Base-by-base conservation (phyloP, 2,797 vertebrate species). In the Notolabrus celidotus region DNA sequence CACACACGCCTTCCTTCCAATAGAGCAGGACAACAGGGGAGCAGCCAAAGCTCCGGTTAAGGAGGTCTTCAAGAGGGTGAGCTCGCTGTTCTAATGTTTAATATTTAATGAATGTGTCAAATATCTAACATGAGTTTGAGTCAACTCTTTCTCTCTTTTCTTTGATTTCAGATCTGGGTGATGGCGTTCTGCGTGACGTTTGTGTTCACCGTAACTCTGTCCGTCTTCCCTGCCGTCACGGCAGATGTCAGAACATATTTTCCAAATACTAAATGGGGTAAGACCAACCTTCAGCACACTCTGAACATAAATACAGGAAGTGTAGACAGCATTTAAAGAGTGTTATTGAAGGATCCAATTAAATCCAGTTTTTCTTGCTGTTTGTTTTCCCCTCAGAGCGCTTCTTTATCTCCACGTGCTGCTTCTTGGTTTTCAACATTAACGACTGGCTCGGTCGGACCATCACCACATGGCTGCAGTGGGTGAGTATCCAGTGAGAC, bases 391-490 rank as follows among this genome's bases (percentile, higher is more conserved):
- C 47, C 6, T 62, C 79, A 97, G 96, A 90, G 5, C 68, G 55
- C 3, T 96, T 93, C 90, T 97, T 97, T 51, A 95, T 92, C 68
- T 91, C 95, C 0, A 93, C 97, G 7, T 95, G 94, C 86, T 97
- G 96, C 70, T 97, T 97, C 76, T 85, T 97, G 41, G 63, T 88
- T n/a, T 97, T 97, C 91, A 97, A 97, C 33, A 0, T 96, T 53
- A 86, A 88, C 84, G 96, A 97, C 85, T 97, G 94, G 93, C 0
- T 94, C 0, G 96, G 96, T 0, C 92, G 96, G 3, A 93, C 93
- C 5, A 10, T 95, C 67, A 97, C 96, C 20, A 93, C 94, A 0
- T 56, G 89, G 33, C 66, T 93, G 0, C 89, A 83, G 0, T 96
- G 96, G 96, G 96, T 97, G 66, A 92, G 94, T 82, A 11, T 23